Evolutionary conservation across 1,140 invertebrate species (phyloP), one percentile per base, ranked within the genome.

Genomic region (Drosophila subobscura): DNA sequence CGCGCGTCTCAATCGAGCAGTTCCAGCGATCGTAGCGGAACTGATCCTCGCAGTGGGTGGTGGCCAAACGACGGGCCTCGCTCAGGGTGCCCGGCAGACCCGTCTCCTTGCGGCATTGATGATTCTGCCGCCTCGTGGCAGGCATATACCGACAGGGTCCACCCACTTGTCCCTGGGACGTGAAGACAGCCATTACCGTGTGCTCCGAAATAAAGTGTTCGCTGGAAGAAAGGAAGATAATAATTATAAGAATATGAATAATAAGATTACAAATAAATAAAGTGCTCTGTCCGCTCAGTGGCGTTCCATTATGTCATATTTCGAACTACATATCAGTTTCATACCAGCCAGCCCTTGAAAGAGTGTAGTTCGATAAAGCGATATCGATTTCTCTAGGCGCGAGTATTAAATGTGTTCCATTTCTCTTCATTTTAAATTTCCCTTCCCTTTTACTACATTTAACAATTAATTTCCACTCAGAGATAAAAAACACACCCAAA

Each of bases 21-120:
- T 94, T 94, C 94, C 94, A 94, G 51, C 94, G 92, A 70, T 94
- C 93, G 68, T 93, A 94, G 60, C 93, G 92, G 64, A 94, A 94
- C 40, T 92, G 91, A 70, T 93, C 92, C 79, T 93, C 92, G 60
- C 94, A 94, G 37, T 93, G 92, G 1, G 66, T 83, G 29, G 94
- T 92, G 0, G 93, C 93, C 81, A 94, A 89, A 5, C 92, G 86
- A 44, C 92, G 93, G 1, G 94, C 93, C 20, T 92, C 91, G 16
- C 77, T 75, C 14, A 94, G 61, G 7, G 94, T 90, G 12, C 92
- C 92, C 0, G 92, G 75, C 7, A 94, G 74, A 2, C 93, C 93
- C 4, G 92, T 92, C 63, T 93, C 92, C 67, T 92, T 92, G 40
- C 91, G 91, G 52, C 94, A 94, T 47, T 92, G 83, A 72, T 92